Evolutionary conservation across 2,797 vertebrate species (phyloP), one percentile per base, ranked within the genome.

Genomic region (Fistularia tabacaria): DNA sequence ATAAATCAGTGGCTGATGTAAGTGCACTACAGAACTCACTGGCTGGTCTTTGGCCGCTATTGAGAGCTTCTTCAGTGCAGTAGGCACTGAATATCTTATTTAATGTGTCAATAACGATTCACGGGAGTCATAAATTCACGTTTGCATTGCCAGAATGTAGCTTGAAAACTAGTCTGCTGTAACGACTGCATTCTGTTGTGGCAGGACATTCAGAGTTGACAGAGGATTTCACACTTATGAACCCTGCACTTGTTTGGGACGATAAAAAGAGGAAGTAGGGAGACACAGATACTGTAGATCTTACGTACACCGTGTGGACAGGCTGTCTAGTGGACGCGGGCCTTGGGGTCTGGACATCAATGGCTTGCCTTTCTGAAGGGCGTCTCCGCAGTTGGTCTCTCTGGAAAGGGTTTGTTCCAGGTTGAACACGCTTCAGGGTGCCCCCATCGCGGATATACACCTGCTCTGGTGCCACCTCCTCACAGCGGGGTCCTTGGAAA

Each of bases 391-490:
- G 85, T 74, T 83, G 83, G 62, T 85, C 82, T 63, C 38, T 77
- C 81, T 89, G 82, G 81, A 92, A 83, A 38, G 73, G 56, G 81
- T 83, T 66, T 85, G 47, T 82, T 52, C 85, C 83, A 6, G 89
- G 70, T 0, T 72, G 85, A 9, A 92, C 61, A 8, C 87, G 89
- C 49, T 82, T 90, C 54, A 93, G 86, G 48, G 79, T 1, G 36
- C 83, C 88, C 40, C 88, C 56, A 1, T 92, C 91, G 0, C 87
- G 93, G 76, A 96, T 90, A 69, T 97, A 98, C 53, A 95, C 94
- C 84, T 95, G 94, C 73, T 98, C 95, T 0, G 95, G 95, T 61
- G 94, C 89, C 9, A 92, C 80, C 71, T 95, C 94, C 81, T 98
- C 94, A 1, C 95, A 98, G 38, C 82, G 89, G 14, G 82, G 69